Base-by-base conservation (phyloP, 1,140 invertebrate species). In the Bombus polaris region DNA sequence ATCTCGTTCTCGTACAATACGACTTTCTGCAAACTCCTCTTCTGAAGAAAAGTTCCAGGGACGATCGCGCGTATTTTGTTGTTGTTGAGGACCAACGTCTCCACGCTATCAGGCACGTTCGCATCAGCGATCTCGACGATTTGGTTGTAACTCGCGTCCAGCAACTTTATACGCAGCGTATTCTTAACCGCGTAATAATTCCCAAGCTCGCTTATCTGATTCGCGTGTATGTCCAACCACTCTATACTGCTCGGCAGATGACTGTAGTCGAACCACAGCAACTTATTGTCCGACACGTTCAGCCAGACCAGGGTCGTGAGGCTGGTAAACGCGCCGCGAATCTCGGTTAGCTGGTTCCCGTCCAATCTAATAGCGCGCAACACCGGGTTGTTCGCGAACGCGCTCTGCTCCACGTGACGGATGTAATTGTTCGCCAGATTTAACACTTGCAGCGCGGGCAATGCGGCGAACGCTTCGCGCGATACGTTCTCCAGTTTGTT, bases 141-240 rank as follows among this genome's bases (percentile, higher is more conserved):
- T 65, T 96, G 96, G 94, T 98, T 98, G 92, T 96, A 96, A 94
- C 97, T 97, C 66, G 96, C 96, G 93, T 98, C 97, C 72, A 98
- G 95, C 94, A 97, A 96, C 94, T 97, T 97, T 84, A 97, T 97
- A 91, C 96, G 96, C 35, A 97, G 91, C 78, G 96, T 96, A 92
- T 96, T 95, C 42, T 95, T 94, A 74, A 96, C 95, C 88, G 95
- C 95, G 91, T 98, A 97, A 89, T 97, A 97, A 94, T 97, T 97
- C 79, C 97, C 97, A 2, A 99, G 95, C 91, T 98, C 97, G 92
- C 96, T 96, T 85, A 99, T 97, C 92, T 97, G 97, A 95, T 99
- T 99, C 92, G 97, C 97, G 94, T 98, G 98, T 90, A 99, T 96
- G 95, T 99, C 98, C 68, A 99, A 95, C 98, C 98, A 98, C 90